phyloP scores from a whole-genome alignment of 2,797 vertebrate genomes.

The Helicolenus hilgendorfi region DNA sequence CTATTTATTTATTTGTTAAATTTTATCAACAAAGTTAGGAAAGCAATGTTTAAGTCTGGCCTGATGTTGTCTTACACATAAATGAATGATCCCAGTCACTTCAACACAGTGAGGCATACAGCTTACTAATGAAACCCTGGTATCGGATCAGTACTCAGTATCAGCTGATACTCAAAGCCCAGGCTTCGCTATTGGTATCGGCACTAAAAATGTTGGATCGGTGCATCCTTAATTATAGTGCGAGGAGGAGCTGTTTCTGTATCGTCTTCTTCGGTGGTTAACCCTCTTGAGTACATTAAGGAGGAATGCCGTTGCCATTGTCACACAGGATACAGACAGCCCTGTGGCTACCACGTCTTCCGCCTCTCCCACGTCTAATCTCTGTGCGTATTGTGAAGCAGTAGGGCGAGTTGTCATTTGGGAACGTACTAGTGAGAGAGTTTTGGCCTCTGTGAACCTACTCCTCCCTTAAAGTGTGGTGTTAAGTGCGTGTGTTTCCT shows the following conservation, averaged over 20 bases:
- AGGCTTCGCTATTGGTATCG: too few relatives aligned
- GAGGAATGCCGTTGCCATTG: conserved; percentile 36
- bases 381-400: conserved; percentile 31
- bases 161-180: too few relatives aligned
- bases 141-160: too few relatives aligned
- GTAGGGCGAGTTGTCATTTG: conserved; percentile 17
- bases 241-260: neutral
- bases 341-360: conserved; percentile 37
- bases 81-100: too few relatives aligned
- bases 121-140: too few relatives aligned
- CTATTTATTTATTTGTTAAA: too few relatives aligned
- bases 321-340: neutral
- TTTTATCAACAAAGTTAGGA: too few relatives aligned
- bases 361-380: conserved; percentile 21
- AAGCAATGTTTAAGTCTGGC: too few relatives aligned
- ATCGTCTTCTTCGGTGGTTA: conserved; percentile 5
- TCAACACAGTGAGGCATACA: too few relatives aligned
- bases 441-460: neutral
- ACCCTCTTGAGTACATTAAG: conserved; percentile 38
- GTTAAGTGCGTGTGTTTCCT: neutral
- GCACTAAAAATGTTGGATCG: too few relatives aligned
- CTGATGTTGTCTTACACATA: too few relatives aligned
- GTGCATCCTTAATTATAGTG: neutral
- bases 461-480: conserved; percentile 21
- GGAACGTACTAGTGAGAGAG: conserved; percentile 13